These are phyloP conservation scores for Triplophysa siluroides DNA, from an alignment of 2,113 vertebrate species.

Conservation along the genomic window DNA sequence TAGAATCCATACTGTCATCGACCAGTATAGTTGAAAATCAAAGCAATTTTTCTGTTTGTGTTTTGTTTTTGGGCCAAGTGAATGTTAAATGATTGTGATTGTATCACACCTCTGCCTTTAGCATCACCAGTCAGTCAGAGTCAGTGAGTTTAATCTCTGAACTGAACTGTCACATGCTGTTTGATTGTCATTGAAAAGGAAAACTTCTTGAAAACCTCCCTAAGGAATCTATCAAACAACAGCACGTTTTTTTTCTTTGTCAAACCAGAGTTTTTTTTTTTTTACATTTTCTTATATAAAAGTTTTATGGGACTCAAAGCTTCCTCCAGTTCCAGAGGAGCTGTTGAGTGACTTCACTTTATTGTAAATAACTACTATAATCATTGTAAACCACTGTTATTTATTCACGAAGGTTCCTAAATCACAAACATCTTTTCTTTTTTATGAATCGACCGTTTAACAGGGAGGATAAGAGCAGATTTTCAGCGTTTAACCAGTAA, in stretches of 20 bases:
- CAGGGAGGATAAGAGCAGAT: too few relatives aligned
- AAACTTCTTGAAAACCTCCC: not conserved
- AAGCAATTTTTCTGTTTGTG: not conserved
- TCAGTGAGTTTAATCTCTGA: not conserved
- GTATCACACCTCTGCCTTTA: not conserved
- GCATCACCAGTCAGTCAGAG: not conserved
- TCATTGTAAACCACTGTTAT: slow-evolving; percentile 59
- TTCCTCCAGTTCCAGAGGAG: slow-evolving; percentile 25
- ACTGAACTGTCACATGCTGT: not conserved
- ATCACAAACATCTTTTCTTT: too few relatives aligned
- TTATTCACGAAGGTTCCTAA: slow-evolving; percentile 50
- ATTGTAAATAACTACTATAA: slow-evolving; percentile 56
- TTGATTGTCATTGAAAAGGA: not conserved
- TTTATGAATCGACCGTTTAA: too few relatives aligned
- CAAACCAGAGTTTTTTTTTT: not conserved
- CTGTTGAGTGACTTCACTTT: slow-evolving; percentile 15
- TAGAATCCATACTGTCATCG: slow-evolving; percentile 12
- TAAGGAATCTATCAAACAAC: not conserved
- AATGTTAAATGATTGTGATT: slow-evolving; percentile 49
- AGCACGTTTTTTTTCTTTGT: not conserved
- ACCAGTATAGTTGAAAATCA: not conserved
- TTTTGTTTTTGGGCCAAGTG: slow-evolving; percentile 42
- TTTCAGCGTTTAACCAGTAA: too few relatives aligned
- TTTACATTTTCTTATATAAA: not conserved
- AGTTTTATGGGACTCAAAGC: not conserved